A percentile compares a stretch with the other conserved stretches of the same genome.
These are phyloP conservation scores for Hydropsyche betteni DNA, from an alignment of 2,888 invertebrate genomes.

Conservation along the genomic window DNA sequence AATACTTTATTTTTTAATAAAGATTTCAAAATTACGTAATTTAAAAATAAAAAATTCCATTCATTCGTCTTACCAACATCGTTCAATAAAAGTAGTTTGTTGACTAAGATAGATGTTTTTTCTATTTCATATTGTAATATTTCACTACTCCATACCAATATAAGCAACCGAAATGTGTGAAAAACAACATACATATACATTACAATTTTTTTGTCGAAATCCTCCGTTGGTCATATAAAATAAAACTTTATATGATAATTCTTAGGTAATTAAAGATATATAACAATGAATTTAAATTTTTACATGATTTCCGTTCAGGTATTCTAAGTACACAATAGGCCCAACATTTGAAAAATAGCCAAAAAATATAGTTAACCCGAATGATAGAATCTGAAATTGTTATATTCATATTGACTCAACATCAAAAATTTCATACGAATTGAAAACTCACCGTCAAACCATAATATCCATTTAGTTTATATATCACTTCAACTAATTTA, in stretches of 20 bases:
- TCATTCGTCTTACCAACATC: not conserved
- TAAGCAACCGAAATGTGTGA: not conserved
- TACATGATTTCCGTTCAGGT: too few relatives aligned
- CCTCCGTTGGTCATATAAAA: not conserved
- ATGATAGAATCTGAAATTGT: not conserved
- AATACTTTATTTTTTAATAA: not conserved
- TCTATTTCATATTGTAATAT: not conserved
- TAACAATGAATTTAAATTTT: not conserved
- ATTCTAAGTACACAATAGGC: too few relatives aligned
- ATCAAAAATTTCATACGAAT: not conserved
- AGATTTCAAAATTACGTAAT: too few relatives aligned
- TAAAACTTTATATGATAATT: not conserved
- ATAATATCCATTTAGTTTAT: slow-evolving; percentile 1
- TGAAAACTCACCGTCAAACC: not conserved
- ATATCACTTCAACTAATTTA: too few relatives aligned
- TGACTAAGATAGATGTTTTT: not conserved
- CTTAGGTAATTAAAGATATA: not conserved
- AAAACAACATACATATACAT: not conserved
- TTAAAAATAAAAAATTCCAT: too few relatives aligned
- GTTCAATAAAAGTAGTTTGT: not conserved
- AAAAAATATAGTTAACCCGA: not conserved
- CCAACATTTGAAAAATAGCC: not conserved
- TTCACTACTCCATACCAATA: not conserved
- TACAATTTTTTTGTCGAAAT: not conserved
- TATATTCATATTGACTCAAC: not conserved